Evolutionary conservation across 2,113 vertebrate species (phyloP).

Genomic region (Philantomba maxwellii): DNA sequence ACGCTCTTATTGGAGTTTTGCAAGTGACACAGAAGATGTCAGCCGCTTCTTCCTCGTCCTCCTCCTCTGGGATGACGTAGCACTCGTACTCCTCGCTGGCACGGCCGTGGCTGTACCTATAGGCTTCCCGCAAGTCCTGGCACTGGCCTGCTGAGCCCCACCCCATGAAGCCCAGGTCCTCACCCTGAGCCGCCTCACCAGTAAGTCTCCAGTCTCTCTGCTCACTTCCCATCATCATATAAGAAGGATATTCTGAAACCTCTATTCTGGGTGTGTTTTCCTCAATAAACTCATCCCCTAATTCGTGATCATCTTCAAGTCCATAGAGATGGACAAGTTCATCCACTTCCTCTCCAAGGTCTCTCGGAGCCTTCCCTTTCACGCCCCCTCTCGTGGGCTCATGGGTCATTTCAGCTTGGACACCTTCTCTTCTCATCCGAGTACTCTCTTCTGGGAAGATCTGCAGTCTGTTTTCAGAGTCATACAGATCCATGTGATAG

Average conservation of each 20-base stretch:
- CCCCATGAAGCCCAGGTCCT: neutral
- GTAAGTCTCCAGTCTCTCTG: slow-evolving; percentile 12
- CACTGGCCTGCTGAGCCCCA: slow-evolving; percentile 34
- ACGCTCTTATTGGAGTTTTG: slow-evolving; percentile 74
- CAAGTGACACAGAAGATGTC: slow-evolving; percentile 83
- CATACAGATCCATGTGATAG: slow-evolving; percentile 84
- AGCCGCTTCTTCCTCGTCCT: slow-evolving; percentile 68
- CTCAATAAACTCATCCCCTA: slow-evolving; percentile 67
- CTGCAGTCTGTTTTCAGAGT: slow-evolving; percentile 80
- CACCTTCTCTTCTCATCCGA: slow-evolving; percentile 46
- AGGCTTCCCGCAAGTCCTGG: slow-evolving; percentile 59
- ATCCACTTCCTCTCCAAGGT: slow-evolving; percentile 73
- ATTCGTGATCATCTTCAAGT: slow-evolving; percentile 77
- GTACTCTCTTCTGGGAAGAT: slow-evolving; percentile 80
- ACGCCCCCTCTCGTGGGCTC: slow-evolving; percentile 3
- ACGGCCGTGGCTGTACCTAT: slow-evolving; percentile 15
- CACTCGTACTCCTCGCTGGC: slow-evolving; percentile 69
- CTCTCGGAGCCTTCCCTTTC: neutral
- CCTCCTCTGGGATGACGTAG: slow-evolving; percentile 55
- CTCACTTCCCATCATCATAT: slow-evolving; percentile 8
- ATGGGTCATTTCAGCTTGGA: neutral
- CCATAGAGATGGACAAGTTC: slow-evolving; percentile 76
- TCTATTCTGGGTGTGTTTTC: slow-evolving; percentile 32
- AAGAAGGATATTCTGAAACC: slow-evolving; percentile 1
- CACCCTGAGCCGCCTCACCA: neutral